Percentiles rank a stretch among this genome's conserved stretches.
phyloP scores from a whole-genome alignment of 2,888 invertebrate species.

The Troides aeacus region DNA sequence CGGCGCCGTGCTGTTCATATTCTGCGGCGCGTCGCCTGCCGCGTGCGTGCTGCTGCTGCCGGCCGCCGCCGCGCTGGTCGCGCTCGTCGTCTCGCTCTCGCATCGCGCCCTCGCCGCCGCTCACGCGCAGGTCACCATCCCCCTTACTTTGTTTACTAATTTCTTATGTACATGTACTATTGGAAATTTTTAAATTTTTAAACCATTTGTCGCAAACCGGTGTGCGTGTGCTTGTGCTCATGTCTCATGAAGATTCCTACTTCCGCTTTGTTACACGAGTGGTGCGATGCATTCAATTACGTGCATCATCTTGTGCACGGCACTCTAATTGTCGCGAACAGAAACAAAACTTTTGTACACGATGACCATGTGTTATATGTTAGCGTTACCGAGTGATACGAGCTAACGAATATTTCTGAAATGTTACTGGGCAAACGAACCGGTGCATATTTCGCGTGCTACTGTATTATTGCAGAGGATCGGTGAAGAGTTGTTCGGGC shows the following conservation, averaged over 20 bases:
- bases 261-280: background rate
- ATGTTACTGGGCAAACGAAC: too few relatives aligned
- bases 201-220: too few relatives aligned
- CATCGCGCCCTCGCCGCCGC: slow-evolving; percentile 35
- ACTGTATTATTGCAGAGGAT: slow-evolving; percentile 38
- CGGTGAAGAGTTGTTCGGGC: slow-evolving; percentile 80
- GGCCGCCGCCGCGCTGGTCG: slow-evolving; percentile 38
- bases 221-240: background rate
- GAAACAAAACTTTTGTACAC: too few relatives aligned
- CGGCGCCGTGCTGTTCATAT: slow-evolving; percentile 85
- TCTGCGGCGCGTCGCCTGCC: slow-evolving; percentile 72
- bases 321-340: too few relatives aligned
- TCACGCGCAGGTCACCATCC: slow-evolving; percentile 38
- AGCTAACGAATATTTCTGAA: too few relatives aligned
- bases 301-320: too few relatives aligned
- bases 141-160: background rate
- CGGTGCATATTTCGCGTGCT: background rate
- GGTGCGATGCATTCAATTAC: too few relatives aligned
- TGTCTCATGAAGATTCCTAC: background rate
- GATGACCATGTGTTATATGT: too few relatives aligned
- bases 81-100: slow-evolving; percentile 34
- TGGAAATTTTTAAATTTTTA: too few relatives aligned
- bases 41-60: slow-evolving; percentile 42
- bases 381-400: too few relatives aligned
- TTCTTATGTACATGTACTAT: too few relatives aligned